Evolutionary conservation across 2,888 invertebrate genomes (phyloP), one percentile per base, ranked within the genome.

Genomic region (Empis stercorea): DNA sequence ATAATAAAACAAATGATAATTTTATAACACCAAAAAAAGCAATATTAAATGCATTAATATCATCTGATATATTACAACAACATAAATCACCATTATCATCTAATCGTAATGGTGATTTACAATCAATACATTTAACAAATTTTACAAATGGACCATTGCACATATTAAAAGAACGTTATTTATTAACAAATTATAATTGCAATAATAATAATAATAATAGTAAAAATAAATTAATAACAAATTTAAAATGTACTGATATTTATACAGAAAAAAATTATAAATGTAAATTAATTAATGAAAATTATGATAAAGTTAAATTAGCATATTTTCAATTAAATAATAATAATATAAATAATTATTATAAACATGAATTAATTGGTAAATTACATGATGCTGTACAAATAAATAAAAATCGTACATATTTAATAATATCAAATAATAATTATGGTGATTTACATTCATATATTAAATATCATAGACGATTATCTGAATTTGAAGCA

Each of bases 401-500:
- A 2, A 51, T 65, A 46, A 86, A 87, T 58, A 81, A 84, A 59
- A 80, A 83, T 61, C 77, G 80, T 64, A 77, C 84, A 57, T 85
- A 84, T 70, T 77, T 89, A 58, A 80, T 92, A 61, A 87, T 88
- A 70, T 80, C 84, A 7, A 57, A 48, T 14, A 49, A 50, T 10
- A 53, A 59, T 34, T 66, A 61, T 45, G 94, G 93, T 54, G 94
- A 95, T 71, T 79, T 95, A 59, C 95, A 95, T 73, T 88, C 91
- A 50, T 92, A 94, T 69, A 88, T 95, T 60, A 76, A 93, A 54
- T 82, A 83, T 59, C 77, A 87, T 63, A 84, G 88, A 73, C 78
- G 88, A 61, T 75, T 95, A 54, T 74, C 84, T 56, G 94, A 95
- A 68, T 75, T 81, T 50, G 93, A 95, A 70, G 92, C 94, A 15